Evolutionary conservation across 2,113 vertebrate genomes (phyloP).

Genomic region (Tyto alba): DNA sequence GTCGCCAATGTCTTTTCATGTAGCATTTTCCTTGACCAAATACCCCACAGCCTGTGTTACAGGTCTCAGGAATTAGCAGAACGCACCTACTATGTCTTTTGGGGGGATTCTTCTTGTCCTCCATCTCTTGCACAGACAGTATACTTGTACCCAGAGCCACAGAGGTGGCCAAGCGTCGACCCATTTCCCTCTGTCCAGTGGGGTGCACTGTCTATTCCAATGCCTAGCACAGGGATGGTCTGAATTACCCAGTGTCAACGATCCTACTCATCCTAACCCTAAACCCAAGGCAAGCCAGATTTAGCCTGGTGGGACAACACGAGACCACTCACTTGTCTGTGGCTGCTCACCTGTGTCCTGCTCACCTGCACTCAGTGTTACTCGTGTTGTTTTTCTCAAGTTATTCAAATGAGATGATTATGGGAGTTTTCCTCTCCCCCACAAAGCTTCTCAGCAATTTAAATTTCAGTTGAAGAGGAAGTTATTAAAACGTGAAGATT

Average conservation of each 20-base stretch:
- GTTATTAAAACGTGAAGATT: slow-evolving; percentile 46
- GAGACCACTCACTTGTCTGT: background rate
- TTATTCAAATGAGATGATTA: slow-evolving; percentile 30
- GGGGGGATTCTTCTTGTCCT: background rate
- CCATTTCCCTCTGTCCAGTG: background rate
- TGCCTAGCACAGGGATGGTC: background rate
- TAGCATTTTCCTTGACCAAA: background rate
- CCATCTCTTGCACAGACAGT: background rate
- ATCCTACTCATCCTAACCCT: background rate
- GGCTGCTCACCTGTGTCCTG: background rate
- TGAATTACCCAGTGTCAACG: background rate
- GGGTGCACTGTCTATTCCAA: background rate
- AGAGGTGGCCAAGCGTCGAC: background rate
- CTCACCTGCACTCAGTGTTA: background rate
- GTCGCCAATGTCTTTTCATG: background rate
- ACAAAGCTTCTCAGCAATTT: slow-evolving; percentile 32
- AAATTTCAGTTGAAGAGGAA: slow-evolving; percentile 55
- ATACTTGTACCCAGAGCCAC: background rate
- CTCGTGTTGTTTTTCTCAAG: background rate
- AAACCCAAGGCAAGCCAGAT: background rate
- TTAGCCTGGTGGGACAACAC: background rate
- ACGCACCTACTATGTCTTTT: background rate
- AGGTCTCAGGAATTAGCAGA: background rate
- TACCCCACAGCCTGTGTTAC: background rate
- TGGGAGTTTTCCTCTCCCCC: background rate